phyloP scores from a whole-genome alignment of 2,888 invertebrate genomes.

The Pristionchus entomophagus region DNA sequence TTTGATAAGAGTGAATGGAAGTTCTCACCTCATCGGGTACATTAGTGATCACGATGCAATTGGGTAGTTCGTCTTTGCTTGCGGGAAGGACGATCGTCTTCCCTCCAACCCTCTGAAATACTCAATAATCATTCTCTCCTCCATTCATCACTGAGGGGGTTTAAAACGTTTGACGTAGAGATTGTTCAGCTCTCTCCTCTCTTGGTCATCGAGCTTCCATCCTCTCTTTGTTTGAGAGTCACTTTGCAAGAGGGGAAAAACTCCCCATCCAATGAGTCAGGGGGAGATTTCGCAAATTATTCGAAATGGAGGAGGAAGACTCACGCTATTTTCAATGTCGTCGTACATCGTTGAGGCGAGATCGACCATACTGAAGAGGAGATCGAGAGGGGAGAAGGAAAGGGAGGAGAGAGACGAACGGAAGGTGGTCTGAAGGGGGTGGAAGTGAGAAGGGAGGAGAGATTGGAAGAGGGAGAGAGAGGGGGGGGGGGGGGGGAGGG shows the following conservation, averaged over 20 bases:
- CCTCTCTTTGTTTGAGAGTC: conserved; percentile 9
- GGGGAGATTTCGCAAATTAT: neutral
- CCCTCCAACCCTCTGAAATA: neutral
- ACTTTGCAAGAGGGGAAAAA: neutral
- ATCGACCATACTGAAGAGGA: conserved; percentile 20
- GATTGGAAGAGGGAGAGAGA: neutral
- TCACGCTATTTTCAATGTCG: conserved; percentile 45
- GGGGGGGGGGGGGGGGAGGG: conserved; percentile 17
- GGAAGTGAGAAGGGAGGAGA: neutral
- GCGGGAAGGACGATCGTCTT: conserved; percentile 33
- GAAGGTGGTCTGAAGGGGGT: conserved; percentile 18
- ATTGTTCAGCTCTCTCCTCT: neutral
- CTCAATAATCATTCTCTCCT: too few relatives aligned
- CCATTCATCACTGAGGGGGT: neutral
- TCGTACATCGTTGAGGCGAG: conserved; percentile 41
- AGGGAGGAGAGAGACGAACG: neutral
- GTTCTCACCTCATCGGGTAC: conserved; percentile 62
- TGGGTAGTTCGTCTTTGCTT: conserved; percentile 73
- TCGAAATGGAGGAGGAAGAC: neutral
- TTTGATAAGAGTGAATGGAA: neutral
- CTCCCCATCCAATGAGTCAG: neutral
- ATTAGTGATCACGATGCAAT: conserved; percentile 73
- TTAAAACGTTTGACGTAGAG: neutral
- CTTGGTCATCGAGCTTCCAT: conserved; percentile 15
- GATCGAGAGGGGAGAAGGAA: neutral